Conservation (phyloP, 2,797 vertebrate species). For the Tragopan temminckii region DNA sequence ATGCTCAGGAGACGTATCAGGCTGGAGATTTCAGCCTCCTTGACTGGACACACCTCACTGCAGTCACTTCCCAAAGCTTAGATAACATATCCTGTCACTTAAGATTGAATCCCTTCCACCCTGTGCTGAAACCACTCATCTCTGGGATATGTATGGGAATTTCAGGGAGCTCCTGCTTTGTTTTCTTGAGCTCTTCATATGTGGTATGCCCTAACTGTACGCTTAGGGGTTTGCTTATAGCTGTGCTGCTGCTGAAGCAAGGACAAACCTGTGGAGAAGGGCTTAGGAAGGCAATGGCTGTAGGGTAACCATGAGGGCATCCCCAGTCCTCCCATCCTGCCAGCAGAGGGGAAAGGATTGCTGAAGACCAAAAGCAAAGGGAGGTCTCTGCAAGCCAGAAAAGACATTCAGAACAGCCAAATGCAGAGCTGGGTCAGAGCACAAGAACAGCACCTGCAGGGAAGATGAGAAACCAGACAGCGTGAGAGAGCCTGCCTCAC, state of each 20-base stretch:
- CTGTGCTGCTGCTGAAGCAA: background rate
- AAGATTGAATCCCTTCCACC: constrained; percentile 17
- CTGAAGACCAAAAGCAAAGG: background rate
- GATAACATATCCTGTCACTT: background rate
- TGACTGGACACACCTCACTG: constrained; percentile 45
- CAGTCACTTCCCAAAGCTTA: background rate
- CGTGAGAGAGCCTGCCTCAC: background rate
- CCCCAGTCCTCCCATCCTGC: background rate
- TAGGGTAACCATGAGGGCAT: background rate
- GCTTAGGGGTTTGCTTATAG: background rate
- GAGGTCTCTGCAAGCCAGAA: background rate
- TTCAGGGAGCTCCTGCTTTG: background rate
- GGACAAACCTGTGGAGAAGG: background rate
- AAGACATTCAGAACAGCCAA: background rate
- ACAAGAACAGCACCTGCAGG: background rate
- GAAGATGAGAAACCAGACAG: background rate
- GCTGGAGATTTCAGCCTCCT: constrained; percentile 23
- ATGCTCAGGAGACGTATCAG: constrained; percentile 31
- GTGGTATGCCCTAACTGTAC: background rate
- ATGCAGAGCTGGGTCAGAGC: background rate
- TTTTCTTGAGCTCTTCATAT: background rate
- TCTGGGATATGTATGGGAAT: background rate
- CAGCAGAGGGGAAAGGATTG: background rate
- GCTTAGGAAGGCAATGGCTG: background rate
- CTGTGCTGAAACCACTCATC: background rate